phyloP scores from a whole-genome alignment of 1,140 invertebrate genomes.

The Atta cephalotes region DNA sequence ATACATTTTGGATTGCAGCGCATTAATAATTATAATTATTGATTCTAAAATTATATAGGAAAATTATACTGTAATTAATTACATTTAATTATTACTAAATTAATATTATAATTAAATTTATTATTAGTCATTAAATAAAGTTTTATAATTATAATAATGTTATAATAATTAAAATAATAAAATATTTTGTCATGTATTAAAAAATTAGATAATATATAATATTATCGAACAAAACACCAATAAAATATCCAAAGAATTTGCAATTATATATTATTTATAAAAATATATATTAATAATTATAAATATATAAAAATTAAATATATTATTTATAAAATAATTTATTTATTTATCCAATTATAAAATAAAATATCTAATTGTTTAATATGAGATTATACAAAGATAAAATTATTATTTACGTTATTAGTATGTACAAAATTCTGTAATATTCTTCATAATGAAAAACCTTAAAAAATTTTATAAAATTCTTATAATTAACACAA shows the following conservation, averaged over 20 bases:
- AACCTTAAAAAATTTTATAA: not conserved
- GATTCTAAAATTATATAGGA: not conserved
- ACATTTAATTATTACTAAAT: slow-evolving; percentile 10
- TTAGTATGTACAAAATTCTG: not conserved
- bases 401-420: not conserved
- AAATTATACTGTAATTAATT: not conserved
- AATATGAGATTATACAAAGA: not conserved
- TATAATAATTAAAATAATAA: not conserved
- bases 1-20: not conserved
- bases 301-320: no score
- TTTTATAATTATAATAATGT: not conserved
- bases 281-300: no score
- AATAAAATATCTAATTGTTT: not conserved
- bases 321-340: no score
- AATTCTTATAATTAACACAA: not conserved
- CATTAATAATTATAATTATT: not conserved
- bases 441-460: not conserved
- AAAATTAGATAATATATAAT: not conserved
- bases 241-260: not conserved
- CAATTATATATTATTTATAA: no score
- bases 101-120: not conserved
- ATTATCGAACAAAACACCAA: not conserved
- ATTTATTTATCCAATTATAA: not conserved
- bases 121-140: not conserved
- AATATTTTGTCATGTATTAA: not conserved